A percentile compares a stretch with the other conserved stretches of the same genome.
phyloP scores from a whole-genome alignment of 2,797 vertebrate genomes.

The Pipistrellus nathusii region DNA sequence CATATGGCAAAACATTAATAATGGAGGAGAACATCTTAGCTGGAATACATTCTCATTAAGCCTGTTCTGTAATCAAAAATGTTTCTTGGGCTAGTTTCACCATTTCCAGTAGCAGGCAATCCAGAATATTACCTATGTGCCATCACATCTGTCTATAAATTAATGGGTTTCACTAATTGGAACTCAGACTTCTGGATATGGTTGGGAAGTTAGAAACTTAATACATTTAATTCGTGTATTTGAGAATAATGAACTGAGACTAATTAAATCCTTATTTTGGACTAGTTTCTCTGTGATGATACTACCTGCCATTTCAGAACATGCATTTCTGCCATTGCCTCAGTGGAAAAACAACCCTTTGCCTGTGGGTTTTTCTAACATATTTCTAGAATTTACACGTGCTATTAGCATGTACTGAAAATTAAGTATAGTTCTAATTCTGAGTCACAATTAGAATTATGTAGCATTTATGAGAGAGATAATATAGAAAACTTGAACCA shows the following conservation, averaged over 20 bases:
- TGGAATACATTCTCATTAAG: not conserved
- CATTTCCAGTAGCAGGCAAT: not conserved
- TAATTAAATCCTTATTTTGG: not conserved
- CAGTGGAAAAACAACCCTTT: not conserved
- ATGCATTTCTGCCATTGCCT: not conserved
- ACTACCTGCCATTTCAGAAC: not conserved
- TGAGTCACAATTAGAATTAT: conserved; percentile 18
- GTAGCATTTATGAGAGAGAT: conserved; percentile 43
- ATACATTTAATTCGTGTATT: not conserved
- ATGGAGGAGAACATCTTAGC: not conserved
- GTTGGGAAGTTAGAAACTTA: not conserved
- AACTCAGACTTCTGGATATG: not conserved
- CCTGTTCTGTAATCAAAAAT: not conserved
- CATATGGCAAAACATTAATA: not conserved
- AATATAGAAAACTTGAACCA: conserved; percentile 58
- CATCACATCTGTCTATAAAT: not conserved
- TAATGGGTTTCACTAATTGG: not conserved
- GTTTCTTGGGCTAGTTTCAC: not conserved
- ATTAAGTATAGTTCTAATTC: conserved; percentile 39
- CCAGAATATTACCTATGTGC: not conserved
- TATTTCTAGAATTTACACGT: not conserved
- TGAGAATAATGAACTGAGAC: not conserved
- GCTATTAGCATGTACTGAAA: not conserved
- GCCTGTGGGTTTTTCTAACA: not conserved
- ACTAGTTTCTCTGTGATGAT: not conserved